Evolutionary conservation across 2,888 invertebrate genomes (phyloP), one percentile per base, ranked within the genome.

Genomic region (Heliconius hortense): DNA sequence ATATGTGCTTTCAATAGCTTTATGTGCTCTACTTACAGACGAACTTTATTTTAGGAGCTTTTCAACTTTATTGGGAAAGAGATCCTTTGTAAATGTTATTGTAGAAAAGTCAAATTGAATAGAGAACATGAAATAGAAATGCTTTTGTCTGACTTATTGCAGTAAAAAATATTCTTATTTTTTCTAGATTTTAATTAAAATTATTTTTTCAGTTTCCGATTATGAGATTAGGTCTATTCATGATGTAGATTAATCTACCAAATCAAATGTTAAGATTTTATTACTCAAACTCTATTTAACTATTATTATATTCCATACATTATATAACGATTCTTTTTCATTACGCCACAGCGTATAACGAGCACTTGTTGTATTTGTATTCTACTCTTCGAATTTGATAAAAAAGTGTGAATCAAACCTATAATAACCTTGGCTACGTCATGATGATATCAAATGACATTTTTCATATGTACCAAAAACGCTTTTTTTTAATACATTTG

Each of bases 1-100:
- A 31, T 75, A 48, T 48, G 24, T 72, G 53, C 64, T 67, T 71
- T 53, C 31, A 69, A 56, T 56, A 68, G 53, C 18, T 68, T 62
- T 48, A 24, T 28, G 39, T 43, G 39, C 39, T 69, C 53, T 69
- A 69, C 56, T 69, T 31, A 56, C 15, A 10, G n/a, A 69, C n/a
- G 56, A 56, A n/a, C 28, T 53, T 69, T 69, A 56, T 69, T 56
- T 53, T 15, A 66, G 13, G 7, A 66, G 66, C 66, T 66, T 66
- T 39, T 66, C 24, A 39, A 24, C 24, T 66, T 24, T 66, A 66
- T 66, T 39, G 66, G 66, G 24, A 66, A 66, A n/a, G n/a, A 64
- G 39, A 24, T 39, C 66, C 66, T 66, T 66, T 39, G 24, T 15
- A 66, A 66, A 66, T 66, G 15, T 24, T 66, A 39, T 66, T 24